Evolutionary conservation across 2,888 invertebrate species (phyloP).

Genomic region (Heliconius cydno): DNA sequence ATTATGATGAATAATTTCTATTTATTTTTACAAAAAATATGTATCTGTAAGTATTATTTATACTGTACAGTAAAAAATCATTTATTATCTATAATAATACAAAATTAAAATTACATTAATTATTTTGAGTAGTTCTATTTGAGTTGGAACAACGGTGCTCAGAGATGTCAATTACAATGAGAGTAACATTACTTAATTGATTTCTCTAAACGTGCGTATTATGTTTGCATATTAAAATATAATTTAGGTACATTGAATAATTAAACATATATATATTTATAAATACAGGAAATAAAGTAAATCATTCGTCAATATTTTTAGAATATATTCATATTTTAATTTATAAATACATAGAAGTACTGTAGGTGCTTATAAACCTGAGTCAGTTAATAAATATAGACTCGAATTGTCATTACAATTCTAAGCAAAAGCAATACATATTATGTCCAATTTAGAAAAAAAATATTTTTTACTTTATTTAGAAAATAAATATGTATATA

Average conservation of each 20-base stretch:
- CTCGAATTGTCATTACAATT: background rate
- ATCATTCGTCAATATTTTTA: no score
- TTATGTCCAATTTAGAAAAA: background rate
- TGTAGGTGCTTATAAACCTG: no score
- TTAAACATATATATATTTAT: background rate
- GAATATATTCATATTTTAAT: no score
- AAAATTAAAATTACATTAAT: background rate
- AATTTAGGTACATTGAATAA: background rate
- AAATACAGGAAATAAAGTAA: background rate
- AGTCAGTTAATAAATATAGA: background rate
- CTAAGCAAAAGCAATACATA: background rate
- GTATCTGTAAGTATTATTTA: background rate
- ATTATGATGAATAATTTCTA: background rate
- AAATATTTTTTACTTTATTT: background rate
- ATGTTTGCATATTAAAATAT: no score
- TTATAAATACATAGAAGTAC: no score
- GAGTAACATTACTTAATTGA: no score
- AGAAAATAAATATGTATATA: background rate
- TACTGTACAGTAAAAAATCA: background rate
- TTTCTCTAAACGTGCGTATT: background rate
- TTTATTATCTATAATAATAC: slow-evolving; percentile 1
- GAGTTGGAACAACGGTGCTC: background rate
- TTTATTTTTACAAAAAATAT: background rate
- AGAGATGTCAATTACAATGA: background rate
- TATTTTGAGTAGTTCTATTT: background rate